Evolutionary conservation across 2,888 invertebrate species (phyloP), one percentile per base, ranked within the genome.

Genomic region (Oegoconia quadripuncta): DNA sequence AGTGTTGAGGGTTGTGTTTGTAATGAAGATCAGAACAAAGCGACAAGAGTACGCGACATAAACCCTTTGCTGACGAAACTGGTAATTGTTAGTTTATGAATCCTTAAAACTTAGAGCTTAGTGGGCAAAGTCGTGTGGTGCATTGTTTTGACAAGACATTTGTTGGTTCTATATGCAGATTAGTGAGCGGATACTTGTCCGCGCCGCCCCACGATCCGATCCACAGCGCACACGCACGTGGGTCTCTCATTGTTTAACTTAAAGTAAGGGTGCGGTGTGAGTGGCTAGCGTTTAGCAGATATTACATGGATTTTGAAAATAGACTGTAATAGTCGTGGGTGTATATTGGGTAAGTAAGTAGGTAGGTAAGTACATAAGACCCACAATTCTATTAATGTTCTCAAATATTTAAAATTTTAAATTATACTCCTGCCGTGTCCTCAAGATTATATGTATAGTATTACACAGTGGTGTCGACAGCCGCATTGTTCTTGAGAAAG

Each of bases 121-220:
- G 37, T 42, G 50, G 39, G 39, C 43, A 53, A 37, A 53, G 46
- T 55, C 38, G 44, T 44, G 37, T 50, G 44, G 45, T 42, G 31
- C 39, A 14, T 34, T 37, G 44, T 52, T 49, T 48, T 44, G 41
- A 53, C 49, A 43, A 11, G n/a, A 35, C 12, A 35, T 65, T 63
- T 63, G 64, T 60, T 58, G 64, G 64, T 70, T 63, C 64, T 68
- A 74, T 80, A 83, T 83, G 82, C 69, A 82, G 77, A 83, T 84
- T 75, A 78, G 79, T 68, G 63, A 67, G 70, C 60, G 72, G 71
- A 74, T 77, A 75, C 74, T 72, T 68, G 74, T 74, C 67, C 62
- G 62, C 62, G 46, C 75, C 74, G 72, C 77, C 69, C 73, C 59
- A 55, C 61, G 64, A 66, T 70, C 62, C 71, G 59, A 65, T 68